Evolutionary conservation across 1,140 invertebrate genomes (phyloP), one percentile per base, ranked within the genome.

Genomic region (Rhyacophila brunnea): DNA sequence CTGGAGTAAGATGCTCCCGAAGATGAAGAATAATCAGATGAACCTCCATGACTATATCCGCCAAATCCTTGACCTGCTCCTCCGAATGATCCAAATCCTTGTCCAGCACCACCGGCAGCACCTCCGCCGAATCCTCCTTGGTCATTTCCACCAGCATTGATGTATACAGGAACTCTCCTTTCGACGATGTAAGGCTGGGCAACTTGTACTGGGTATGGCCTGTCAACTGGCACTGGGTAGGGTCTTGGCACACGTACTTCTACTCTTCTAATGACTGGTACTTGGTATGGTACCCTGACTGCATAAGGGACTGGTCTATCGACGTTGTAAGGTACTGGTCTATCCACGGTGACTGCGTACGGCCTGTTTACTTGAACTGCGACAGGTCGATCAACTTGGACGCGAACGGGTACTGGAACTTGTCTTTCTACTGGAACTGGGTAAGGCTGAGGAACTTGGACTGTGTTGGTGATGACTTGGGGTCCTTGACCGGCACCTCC

Each of bases 221-320:
- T 72, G 50, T 67, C 68, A 1, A 74, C 69, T 13, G 68, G 67
- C 28, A 71, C 68, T 35, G 73, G 73, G 57, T 71, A 71, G 3
- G 67, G 66, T 50, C 68, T 67, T 10, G 68, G 68, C 20, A 74
- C 67, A 11, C 64, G 70, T 40, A 74, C 70, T 52, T 71, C 66
- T 7, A 74, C 68, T 62, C 69, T 71, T 3, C 71, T 66, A 20
- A 72, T 69, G 4, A 78, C 72, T 0, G 78, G 78, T 4, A 74
- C 70, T 5, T 76, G 73, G 52, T 50, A 28, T 10, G 66, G 60
- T 4, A 67, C 65, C 43, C 65, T 63, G 0, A 70, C 68, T 9
- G 67, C 56, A 51, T 67, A 66, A 1, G 67, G 68, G 6, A 68
- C 61, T 6, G 63, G 63, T 51, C 63, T 66, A 15, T 64, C 57